A percentile compares a stretch with the other conserved stretches of the same genome.
Conservation (phyloP, 2,888 invertebrate species). For the Thecocarcelia acutangulata region DNA sequence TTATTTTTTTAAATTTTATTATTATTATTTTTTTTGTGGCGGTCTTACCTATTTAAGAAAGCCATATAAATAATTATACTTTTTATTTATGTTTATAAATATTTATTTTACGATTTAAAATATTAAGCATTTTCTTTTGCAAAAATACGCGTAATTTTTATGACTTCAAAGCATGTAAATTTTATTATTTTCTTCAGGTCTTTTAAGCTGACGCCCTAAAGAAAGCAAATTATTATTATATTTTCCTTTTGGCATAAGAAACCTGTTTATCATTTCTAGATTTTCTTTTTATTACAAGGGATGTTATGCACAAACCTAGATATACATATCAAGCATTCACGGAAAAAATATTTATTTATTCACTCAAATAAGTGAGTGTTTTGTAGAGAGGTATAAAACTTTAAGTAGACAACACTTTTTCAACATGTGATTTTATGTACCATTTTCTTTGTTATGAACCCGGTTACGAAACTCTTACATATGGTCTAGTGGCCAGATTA, state of each 20-base stretch:
- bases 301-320: not conserved
- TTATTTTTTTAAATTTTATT: too few relatives aligned
- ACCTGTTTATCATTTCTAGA: slow-evolving; percentile 28
- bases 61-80: slow-evolving; percentile 14
- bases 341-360: too few relatives aligned
- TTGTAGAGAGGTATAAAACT: too few relatives aligned
- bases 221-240: not conserved
- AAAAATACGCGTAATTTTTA: slow-evolving; percentile 55
- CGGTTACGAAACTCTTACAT: too few relatives aligned
- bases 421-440: too few relatives aligned
- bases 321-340: too few relatives aligned
- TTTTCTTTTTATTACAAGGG: slow-evolving; percentile 1
- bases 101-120: slow-evolving; percentile 43
- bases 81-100: not conserved
- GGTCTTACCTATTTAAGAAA: slow-evolving; percentile 24
- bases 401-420: too few relatives aligned
- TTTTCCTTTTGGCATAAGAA: slow-evolving; percentile 38
- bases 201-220: slow-evolving; percentile 1
- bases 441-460: too few relatives aligned
- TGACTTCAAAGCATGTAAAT: slow-evolving; percentile 54
- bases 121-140: slow-evolving; percentile 34
- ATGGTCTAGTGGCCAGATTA: too few relatives aligned
- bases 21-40: too few relatives aligned
- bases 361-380: too few relatives aligned
- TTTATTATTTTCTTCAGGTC: slow-evolving; percentile 48